These are phyloP conservation scores for Ericerus pela DNA, from an alignment of 1,140 invertebrate species.

Conservation along the genomic window DNA sequence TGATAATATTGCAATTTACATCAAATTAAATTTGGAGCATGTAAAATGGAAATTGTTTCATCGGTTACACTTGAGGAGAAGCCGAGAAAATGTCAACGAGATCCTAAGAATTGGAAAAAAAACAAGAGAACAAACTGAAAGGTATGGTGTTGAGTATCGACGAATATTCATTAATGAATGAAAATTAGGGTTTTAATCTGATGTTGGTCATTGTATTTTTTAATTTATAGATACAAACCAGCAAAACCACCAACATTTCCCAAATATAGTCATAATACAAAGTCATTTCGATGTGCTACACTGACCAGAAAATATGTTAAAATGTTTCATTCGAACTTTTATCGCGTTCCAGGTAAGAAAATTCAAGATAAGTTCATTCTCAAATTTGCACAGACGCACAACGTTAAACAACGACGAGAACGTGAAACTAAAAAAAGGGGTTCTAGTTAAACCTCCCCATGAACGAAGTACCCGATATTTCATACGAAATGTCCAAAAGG, in stretches of 20 bases:
- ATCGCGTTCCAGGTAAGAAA: neutral
- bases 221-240: slow-evolving; percentile 7
- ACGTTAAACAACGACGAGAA: neutral
- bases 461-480: neutral
- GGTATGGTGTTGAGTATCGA: too few relatives aligned
- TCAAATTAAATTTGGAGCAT: too few relatives aligned
- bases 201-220: too few relatives aligned
- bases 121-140: too few relatives aligned
- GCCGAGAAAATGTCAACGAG: too few relatives aligned
- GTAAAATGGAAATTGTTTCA: too few relatives aligned
- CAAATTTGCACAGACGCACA: neutral
- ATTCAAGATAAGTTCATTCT: slow-evolving; percentile 7
- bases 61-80: too few relatives aligned
- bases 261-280: neutral
- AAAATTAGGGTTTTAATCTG: too few relatives aligned
- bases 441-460: neutral
- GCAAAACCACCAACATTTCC: neutral
- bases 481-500: neutral
- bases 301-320: neutral
- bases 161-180: too few relatives aligned
- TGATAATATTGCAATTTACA: too few relatives aligned
- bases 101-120: too few relatives aligned
- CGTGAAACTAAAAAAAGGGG: neutral
- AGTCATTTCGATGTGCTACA: neutral
- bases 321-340: neutral